phyloP scores from a whole-genome alignment of 1,140 invertebrate species.

The Homalodisca vitripennis region DNA sequence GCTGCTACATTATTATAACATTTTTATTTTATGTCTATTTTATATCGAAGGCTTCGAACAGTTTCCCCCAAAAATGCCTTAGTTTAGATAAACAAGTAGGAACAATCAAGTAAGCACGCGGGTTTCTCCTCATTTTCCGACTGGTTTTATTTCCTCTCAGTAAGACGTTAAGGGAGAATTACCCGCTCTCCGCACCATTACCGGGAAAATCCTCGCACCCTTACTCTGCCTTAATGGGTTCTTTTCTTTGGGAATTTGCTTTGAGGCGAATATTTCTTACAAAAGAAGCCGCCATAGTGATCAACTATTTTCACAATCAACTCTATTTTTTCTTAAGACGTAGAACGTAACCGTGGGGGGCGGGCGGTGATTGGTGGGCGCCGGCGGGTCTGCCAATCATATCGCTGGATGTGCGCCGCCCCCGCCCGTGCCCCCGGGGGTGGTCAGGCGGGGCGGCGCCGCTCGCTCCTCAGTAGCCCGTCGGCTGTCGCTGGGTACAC shows the following conservation, averaged over 20 bases:
- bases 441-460: not conserved
- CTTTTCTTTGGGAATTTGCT: constrained; percentile 16
- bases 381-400: not conserved
- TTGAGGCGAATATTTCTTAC: constrained; percentile 18
- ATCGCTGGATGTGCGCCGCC: not conserved
- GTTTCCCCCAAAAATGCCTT: no score
- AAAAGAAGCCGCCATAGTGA: not conserved
- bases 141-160: constrained; percentile 18
- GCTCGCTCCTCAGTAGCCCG: constrained; percentile 24
- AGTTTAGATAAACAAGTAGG: no score
- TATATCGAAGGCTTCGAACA: no score
- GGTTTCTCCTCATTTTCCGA: constrained; percentile 17
- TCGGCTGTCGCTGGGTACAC: not conserved
- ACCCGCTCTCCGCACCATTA: constrained; percentile 9
- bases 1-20: no score
- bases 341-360: not conserved
- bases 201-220: constrained; percentile 2
- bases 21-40: no score
- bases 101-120: no score
- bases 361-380: not conserved
- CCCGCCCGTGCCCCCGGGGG: not conserved
- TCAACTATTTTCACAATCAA: constrained; percentile 20
- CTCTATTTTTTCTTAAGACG: constrained; percentile 9
- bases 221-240: not conserved
- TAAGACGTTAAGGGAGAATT: constrained; percentile 23